Conservation (phyloP, 2,888 invertebrate genomes). For the Trichopoda pennipes region DNA sequence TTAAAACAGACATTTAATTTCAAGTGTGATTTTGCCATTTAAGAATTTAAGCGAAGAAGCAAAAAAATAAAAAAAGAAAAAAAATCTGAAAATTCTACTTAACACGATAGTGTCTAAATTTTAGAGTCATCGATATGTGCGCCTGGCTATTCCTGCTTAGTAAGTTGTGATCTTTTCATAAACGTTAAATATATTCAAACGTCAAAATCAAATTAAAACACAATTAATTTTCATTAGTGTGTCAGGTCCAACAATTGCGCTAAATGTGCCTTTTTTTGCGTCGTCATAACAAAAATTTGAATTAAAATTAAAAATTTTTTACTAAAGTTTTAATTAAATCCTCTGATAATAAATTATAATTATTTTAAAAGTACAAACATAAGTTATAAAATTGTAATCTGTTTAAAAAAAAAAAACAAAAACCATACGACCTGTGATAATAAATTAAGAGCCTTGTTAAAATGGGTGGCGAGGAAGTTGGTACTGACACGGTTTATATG, state of each 20-base stretch:
- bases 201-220: constrained; percentile 66
- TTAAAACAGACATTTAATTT: constrained; percentile 79
- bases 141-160: constrained; percentile 9
- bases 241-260: constrained; percentile 48
- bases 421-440: too few species aligned
- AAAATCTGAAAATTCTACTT: constrained; percentile 29
- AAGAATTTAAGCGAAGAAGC: constrained; percentile 11
- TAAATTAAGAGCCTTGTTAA: background rate
- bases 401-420: background rate
- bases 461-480: constrained; percentile 80
- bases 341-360: background rate
- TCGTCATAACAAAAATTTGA: constrained; percentile 19
- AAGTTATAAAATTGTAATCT: background rate
- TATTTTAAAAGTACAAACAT: background rate
- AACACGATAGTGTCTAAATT: constrained; percentile 46
- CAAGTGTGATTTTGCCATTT: constrained; percentile 73
- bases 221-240: constrained; percentile 68
- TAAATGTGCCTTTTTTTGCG: constrained; percentile 25
- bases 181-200: constrained; percentile 17
- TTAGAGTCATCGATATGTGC: constrained; percentile 42
- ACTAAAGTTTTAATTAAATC: constrained; percentile 15
- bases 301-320: constrained; percentile 7
- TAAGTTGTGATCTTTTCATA: constrained; percentile 25
- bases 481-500: constrained; percentile 72
- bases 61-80: constrained; percentile 9